These are phyloP conservation scores for Knipowitschia caucasica DNA, from an alignment of 2,797 vertebrate genomes.

Conservation along the genomic window DNA sequence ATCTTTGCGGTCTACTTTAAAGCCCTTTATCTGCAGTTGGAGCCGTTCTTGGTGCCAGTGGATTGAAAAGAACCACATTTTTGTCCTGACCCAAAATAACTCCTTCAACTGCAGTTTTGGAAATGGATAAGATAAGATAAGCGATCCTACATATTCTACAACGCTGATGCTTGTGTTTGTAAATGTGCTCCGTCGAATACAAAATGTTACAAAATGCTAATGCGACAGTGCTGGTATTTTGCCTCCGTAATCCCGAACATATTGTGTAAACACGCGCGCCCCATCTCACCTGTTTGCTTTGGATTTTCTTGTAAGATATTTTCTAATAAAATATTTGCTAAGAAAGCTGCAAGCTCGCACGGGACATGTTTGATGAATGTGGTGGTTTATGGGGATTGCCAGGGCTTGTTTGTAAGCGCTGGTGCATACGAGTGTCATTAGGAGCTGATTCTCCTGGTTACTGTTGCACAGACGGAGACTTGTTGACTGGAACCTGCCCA, in stretches of 20 bases:
- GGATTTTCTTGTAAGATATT: constrained; percentile 55
- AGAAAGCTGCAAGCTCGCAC: constrained; percentile 41
- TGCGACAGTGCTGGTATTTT: constrained; percentile 3
- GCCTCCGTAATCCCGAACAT: constrained; percentile 18
- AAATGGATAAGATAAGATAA: no score
- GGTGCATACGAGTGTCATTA: constrained; percentile 34
- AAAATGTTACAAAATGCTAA: constrained; percentile 8
- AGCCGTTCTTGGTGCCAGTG: neutral
- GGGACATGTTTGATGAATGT: constrained; percentile 45
- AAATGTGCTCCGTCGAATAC: constrained; percentile 19
- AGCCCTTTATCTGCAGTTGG: constrained; percentile 1
- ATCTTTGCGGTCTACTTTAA: neutral
- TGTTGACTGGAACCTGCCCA: constrained; percentile 47
- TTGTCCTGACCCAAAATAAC: constrained; percentile 6
- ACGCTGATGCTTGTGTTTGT: constrained; percentile 10
- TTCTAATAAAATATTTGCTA: constrained; percentile 66
- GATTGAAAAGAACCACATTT: constrained; percentile 2
- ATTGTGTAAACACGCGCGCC: constrained; percentile 8
- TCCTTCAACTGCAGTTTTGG: neutral
- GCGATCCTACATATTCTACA: neutral
- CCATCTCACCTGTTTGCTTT: constrained; percentile 39
- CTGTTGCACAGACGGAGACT: constrained; percentile 39
- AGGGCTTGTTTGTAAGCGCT: constrained; percentile 25
- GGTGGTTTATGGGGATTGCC: constrained; percentile 27
- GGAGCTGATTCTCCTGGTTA: constrained; percentile 26